Evolutionary conservation across 2,888 invertebrate genomes (phyloP), one percentile per base, ranked within the genome.

Genomic region (Platycheirus albimanus): DNA sequence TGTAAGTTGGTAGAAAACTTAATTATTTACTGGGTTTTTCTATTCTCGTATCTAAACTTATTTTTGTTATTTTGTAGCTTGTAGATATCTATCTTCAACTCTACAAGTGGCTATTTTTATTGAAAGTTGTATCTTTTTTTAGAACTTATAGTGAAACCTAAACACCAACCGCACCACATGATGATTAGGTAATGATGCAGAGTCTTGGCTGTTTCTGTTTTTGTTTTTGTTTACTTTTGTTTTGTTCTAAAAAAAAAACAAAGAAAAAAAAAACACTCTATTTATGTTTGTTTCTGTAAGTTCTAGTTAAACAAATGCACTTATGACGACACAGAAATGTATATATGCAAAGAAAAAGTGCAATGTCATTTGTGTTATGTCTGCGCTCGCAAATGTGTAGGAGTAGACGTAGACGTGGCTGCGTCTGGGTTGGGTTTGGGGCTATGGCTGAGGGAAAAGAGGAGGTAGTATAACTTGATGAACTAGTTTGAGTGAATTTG

Each of bases 351-450:
- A 43, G 24, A 58, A 75, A 76, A 79, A 67, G 56, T 70, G 80
- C 76, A 80, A 76, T 80, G 80, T 80, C 80, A 70, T 45, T 76
- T 41, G 28, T 76, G 70, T 80, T 80, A 19, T 80, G 80, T 76
- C 76, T 80, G 45, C 28, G 70, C 64, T 15, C 6, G 41, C 17
- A 7, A 64, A 51, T 67, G 61, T 67, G 67, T 61, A 30, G 58
- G 67, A 69, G 47, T 8, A 52, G 72, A 64, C 61, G n/a, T n/a
- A n/a, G n/a, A n/a, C n/a, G n/a, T n/a, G n/a, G n/a, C n/a, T n/a
- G n/a, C n/a, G n/a, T n/a, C n/a, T n/a, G n/a, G n/a, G n/a, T n/a
- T n/a, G n/a, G n/a, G n/a, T n/a, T n/a, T n/a, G n/a, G n/a, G n/a
- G n/a, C n/a, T n/a, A n/a, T n/a, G n/a, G n/a, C n/a, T n/a, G n/a